A percentile compares a stretch with the other conserved stretches of the same genome.
Evolutionary conservation across 1,140 invertebrate genomes (phyloP).

Genomic region (Musca vetustissima): DNA sequence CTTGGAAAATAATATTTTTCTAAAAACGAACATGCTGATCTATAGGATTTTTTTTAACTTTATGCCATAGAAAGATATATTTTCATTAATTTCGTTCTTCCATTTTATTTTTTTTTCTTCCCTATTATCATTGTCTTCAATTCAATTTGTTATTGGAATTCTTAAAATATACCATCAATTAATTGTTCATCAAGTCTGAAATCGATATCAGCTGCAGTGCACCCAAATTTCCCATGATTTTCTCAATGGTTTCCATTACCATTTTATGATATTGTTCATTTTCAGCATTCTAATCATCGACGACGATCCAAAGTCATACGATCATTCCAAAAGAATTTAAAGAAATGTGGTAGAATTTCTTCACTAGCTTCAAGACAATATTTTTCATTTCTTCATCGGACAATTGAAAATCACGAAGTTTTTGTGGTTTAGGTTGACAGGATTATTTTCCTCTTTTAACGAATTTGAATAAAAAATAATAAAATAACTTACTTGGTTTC

Average conservation of each 20-base stretch:
- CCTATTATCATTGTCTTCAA: no score
- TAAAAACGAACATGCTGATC: no score
- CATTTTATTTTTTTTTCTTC: no score
- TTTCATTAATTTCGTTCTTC: no score
- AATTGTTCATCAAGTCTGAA: slow-evolving; percentile 96
- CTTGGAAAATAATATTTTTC: no score
- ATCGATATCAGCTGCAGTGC: slow-evolving; percentile 98
- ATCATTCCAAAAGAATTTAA: slow-evolving; percentile 99
- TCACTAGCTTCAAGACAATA: slow-evolving; percentile 99
- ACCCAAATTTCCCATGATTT: slow-evolving; percentile 96
- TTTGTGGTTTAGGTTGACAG: no score
- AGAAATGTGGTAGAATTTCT: slow-evolving; percentile 98
- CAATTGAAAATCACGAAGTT: slow-evolving; percentile 98
- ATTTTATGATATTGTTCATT: slow-evolving; percentile 99
- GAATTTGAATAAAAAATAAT: no score
- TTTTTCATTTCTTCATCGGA: slow-evolving; percentile 99
- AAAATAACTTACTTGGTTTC: no score
- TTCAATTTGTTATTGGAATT: slow-evolving; percentile 99
- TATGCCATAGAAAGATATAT: no score
- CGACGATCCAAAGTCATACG: slow-evolving; percentile 97
- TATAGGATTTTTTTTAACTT: no score
- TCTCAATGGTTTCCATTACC: slow-evolving; percentile 99
- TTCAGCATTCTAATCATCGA: slow-evolving; percentile 99
- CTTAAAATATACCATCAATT: slow-evolving; percentile 98
- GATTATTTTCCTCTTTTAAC: no score